phyloP scores from a whole-genome alignment of 2,888 invertebrate species.

The Euzophera pinguis region DNA sequence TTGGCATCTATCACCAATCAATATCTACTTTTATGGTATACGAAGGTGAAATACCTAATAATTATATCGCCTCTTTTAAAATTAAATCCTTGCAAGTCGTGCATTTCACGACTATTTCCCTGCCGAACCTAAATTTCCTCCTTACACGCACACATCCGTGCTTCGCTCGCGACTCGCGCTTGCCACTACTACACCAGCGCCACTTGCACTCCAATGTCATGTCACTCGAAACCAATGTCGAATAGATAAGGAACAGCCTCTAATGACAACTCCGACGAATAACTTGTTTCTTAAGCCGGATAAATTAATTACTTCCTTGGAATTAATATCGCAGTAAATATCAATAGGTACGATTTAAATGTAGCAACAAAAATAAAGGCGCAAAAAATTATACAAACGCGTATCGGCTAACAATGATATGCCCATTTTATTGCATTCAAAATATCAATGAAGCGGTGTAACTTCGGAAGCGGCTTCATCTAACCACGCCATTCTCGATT shows the following conservation, averaged over 20 bases:
- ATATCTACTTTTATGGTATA: slow-evolving; percentile 73
- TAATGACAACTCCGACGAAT: slow-evolving; percentile 31
- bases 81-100: slow-evolving; percentile 48
- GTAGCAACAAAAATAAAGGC: neutral
- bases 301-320: neutral
- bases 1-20: slow-evolving; percentile 78
- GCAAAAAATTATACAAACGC: slow-evolving; percentile 3
- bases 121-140: slow-evolving; percentile 75
- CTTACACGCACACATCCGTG: slow-evolving; percentile 52
- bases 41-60: slow-evolving; percentile 73
- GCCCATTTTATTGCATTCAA: slow-evolving; percentile 16
- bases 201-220: slow-evolving; percentile 41
- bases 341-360: slow-evolving; percentile 2
- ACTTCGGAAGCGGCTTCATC: slow-evolving; percentile 32
- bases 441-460: slow-evolving; percentile 31
- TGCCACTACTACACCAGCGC: slow-evolving; percentile 27
- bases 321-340: neutral
- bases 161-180: slow-evolving; percentile 21
- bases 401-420: slow-evolving; percentile 15
- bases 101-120: slow-evolving; percentile 53
- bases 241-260: slow-evolving; percentile 41
- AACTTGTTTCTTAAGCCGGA: slow-evolving; percentile 7
- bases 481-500: slow-evolving; percentile 28
- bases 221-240: slow-evolving; percentile 40
- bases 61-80: slow-evolving; percentile 64